These are phyloP conservation scores for Cremastinae sp. DNA, from an alignment of 2,888 invertebrate genomes.

Conservation along the genomic window DNA sequence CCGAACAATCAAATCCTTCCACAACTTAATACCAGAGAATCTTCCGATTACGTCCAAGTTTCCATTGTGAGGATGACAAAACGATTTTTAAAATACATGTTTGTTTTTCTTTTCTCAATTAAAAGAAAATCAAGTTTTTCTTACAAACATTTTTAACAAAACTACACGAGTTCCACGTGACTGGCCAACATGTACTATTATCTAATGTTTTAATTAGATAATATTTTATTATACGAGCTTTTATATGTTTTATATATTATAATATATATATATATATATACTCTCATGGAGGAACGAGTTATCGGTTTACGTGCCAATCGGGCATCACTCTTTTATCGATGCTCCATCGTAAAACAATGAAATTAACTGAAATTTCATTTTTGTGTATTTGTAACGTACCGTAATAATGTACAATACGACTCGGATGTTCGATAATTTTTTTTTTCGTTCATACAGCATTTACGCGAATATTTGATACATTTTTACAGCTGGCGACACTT, in stretches of 20 bases:
- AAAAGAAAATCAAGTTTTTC: too few species aligned
- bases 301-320: background rate
- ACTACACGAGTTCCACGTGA: background rate
- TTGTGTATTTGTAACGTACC: too few species aligned
- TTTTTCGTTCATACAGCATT: too few species aligned
- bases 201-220: conserved; percentile 78
- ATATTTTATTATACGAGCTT: conserved; percentile 26
- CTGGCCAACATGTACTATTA: conserved; percentile 52
- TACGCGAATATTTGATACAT: too few species aligned
- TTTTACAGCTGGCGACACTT: too few species aligned
- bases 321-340: background rate
- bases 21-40: conserved; percentile 63
- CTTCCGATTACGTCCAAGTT: conserved; percentile 5
- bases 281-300: conserved; percentile 4
- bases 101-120: background rate
- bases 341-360: background rate
- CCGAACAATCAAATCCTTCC: conserved; percentile 74
- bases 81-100: too few species aligned
- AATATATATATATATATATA: conserved; percentile 5
- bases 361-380: background rate
- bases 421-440: too few species aligned
- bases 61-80: too few species aligned
- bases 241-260: conserved; percentile 46
- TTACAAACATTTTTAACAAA: too few species aligned
- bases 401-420: too few species aligned